A percentile compares a stretch with the other conserved stretches of the same genome.
These are phyloP conservation scores for Eucidaris tribuloides DNA, from an alignment of 35 echinoderm and acorn worm species.

Conservation along the genomic window DNA sequence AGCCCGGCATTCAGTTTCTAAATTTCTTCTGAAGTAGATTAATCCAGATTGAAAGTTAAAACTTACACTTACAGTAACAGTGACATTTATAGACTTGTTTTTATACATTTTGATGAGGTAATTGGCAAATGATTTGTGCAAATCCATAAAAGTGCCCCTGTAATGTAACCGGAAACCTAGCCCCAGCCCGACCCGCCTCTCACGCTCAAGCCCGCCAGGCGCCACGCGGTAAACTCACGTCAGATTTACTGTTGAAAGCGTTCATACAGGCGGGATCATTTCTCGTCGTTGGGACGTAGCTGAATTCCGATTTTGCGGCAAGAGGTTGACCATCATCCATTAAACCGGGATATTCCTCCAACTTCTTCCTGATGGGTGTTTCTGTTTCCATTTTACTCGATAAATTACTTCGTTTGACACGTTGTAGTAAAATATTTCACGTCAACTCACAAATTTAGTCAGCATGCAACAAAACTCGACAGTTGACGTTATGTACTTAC, in stretches of 20 bases:
- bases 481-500: no score
- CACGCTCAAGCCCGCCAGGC: background rate
- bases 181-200: background rate
- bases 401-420: no score
- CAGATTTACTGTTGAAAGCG: constrained; percentile 75
- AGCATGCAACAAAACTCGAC: no score
- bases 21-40: no score
- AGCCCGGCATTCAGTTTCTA: no score
- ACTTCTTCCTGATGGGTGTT: background rate
- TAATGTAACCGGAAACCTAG: background rate
- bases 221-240: constrained; percentile 17
- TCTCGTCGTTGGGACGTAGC: constrained; percentile 80
- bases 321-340: constrained; percentile 90
- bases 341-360: constrained; percentile 81
- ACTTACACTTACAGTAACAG: no score
- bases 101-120: no score
- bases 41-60: no score
- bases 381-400: constrained; percentile 15
- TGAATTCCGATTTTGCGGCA: constrained; percentile 92
- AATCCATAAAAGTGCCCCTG: background rate
- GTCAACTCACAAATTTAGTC: no score
- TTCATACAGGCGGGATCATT: constrained; percentile 48
- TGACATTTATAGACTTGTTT: no score
- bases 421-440: no score
- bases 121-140: no score